Percentiles rank a stretch among this genome's conserved stretches.
Conservation (phyloP, 2,113 vertebrate species). For the Thomomys bottae region DNA sequence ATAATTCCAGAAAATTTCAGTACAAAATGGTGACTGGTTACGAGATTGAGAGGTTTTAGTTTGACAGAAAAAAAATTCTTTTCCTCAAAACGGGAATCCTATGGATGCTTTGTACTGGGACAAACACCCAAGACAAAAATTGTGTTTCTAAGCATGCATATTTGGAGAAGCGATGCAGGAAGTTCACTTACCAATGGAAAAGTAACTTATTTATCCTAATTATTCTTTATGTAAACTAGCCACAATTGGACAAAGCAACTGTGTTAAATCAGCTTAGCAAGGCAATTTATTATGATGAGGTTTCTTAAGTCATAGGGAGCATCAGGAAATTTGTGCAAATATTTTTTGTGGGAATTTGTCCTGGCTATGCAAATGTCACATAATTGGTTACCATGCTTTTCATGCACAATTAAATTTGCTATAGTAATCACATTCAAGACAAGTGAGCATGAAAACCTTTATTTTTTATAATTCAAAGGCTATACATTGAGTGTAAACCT, state of each 20-base stretch:
- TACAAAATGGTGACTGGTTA: no score
- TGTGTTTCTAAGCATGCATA: background rate
- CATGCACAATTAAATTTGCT: constrained; percentile 82
- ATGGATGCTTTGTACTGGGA: background rate
- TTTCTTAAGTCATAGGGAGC: constrained; percentile 62
- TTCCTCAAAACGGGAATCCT: background rate
- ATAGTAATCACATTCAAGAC: no score
- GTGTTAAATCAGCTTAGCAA: constrained; percentile 67
- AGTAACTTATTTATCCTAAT: constrained; percentile 48
- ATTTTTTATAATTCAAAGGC: constrained; percentile 59
- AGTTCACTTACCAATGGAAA: background rate
- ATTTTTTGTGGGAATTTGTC: constrained; percentile 79
- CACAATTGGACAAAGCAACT: constrained; percentile 44
- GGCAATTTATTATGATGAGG: constrained; percentile 70
- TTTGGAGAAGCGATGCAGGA: background rate
- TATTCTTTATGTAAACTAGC: constrained; percentile 64
- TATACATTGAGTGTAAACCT: constrained; percentile 53
- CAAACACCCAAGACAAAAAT: background rate
- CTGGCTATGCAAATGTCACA: constrained; percentile 78
- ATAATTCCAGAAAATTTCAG: no score
- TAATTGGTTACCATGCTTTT: constrained; percentile 83
- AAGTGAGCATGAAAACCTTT: constrained; percentile 17
- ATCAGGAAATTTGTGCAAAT: constrained; percentile 70
- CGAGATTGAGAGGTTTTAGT: no score
- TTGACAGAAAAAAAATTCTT: no score